Conservation (phyloP, 92 coral and sea anemone genomes). For the Epizoanthus ramosus region DNA sequence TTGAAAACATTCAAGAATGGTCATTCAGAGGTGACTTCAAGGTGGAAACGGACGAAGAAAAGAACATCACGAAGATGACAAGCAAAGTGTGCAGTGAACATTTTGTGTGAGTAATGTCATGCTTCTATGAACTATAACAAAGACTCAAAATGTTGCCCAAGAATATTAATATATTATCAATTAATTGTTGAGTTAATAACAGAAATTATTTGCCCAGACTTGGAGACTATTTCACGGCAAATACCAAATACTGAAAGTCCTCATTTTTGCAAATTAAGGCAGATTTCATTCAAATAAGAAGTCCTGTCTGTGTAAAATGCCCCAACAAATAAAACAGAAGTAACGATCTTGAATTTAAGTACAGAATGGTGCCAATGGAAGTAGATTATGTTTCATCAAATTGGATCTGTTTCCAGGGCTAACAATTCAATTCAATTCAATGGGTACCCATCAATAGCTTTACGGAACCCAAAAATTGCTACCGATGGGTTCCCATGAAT, state of each 20-base stretch:
- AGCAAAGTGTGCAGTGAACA: too few relatives aligned
- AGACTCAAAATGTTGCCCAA: constrained; percentile 17
- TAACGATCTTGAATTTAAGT: too few relatives aligned
- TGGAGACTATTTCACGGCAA: not conserved
- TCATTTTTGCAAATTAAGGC: constrained; percentile 9
- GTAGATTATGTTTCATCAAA: constrained; percentile 1
- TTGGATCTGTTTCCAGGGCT: constrained; percentile 19
- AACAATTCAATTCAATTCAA: too few relatives aligned
- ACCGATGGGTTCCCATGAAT: too few relatives aligned
- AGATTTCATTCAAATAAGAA: constrained; percentile 6
- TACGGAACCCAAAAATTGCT: too few relatives aligned
- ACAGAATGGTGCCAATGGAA: constrained; percentile 10
- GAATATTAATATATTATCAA: not conserved
- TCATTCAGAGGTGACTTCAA: constrained; percentile 2
- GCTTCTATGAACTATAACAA: too few relatives aligned
- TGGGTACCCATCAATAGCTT: too few relatives aligned
- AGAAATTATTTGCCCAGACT: constrained; percentile 8
- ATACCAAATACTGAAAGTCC: constrained; percentile 3
- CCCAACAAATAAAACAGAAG: constrained; percentile 6
- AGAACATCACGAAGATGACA: too few relatives aligned
- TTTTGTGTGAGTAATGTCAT: constrained; percentile 14
- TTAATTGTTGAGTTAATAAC: constrained; percentile 14
- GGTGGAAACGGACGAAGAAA: not conserved
- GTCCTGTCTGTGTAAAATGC: constrained; percentile 11
- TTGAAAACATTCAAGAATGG: constrained; percentile 8